Base-by-base conservation (phyloP, 92 coral and sea anemone species). In the Umimayanthus kanabou region DNA sequence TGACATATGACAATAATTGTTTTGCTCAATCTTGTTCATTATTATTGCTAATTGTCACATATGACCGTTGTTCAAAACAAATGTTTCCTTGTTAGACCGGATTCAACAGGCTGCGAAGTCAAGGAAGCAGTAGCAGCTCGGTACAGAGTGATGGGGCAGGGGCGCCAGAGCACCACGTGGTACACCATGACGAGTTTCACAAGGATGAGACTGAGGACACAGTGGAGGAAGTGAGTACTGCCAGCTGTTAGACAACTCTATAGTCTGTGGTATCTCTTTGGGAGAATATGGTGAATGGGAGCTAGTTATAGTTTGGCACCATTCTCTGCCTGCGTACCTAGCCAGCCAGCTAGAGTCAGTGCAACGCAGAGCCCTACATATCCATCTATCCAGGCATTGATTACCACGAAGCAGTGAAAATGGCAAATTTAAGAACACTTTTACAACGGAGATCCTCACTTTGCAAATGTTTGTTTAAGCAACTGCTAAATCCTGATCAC, bases 51-150 rank as follows among this genome's bases (percentile, higher is more conserved):
- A 28, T 71, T 9, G 18, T 9, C 39, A 4, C 40, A 71, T 15
- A 33, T 9, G 4, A 71, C 18, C 18, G 1, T n/a, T 80, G 10
- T 6, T 55, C 58, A 53, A 26, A 33, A 71, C 33, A 26, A 13
- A 29, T 80, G 23, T 15, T 30, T 33, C 71, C 5, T 9, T 80
- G 71, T 20, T 16, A 82, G 87, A 78, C 23, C 8, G 87, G 87
- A 57, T 83, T 83, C 45, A 83, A 83, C 77, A 83, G 87, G 87
- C 66, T 83, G 30, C 87, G 37, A 28, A 83, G 87, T 74, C 87
- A 70, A 0, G 87, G 87, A 57, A 83, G 87, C 40, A 88, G 86
- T 73, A 66, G 90, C 67, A 80, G 89, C 73, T 33, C 91, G 30
- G 89, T 88, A 1, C 87, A 86, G 61, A 64, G 88, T 45, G 91